Evolutionary conservation across 2,888 invertebrate genomes (phyloP).

Genomic region (Andrena flavipes): DNA sequence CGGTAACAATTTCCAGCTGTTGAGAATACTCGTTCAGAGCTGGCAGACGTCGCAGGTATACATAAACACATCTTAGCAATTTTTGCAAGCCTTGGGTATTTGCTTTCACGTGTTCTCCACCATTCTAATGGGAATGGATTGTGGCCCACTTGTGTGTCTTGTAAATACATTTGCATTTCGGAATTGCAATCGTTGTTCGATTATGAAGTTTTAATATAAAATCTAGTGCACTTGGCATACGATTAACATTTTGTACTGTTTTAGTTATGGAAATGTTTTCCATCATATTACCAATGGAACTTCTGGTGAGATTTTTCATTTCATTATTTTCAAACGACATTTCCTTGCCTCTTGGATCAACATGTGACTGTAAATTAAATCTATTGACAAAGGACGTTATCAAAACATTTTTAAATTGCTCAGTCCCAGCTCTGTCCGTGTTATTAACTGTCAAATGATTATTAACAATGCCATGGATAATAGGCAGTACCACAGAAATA

Average conservation of each 20-base stretch:
- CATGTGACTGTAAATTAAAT: not conserved
- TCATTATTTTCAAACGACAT: conserved; percentile 2
- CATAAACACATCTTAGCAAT: too few relatives aligned
- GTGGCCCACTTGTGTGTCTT: too few relatives aligned
- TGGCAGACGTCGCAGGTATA: too few relatives aligned
- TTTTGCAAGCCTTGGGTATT: too few relatives aligned
- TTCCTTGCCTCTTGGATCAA: conserved; percentile 8
- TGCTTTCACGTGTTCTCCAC: too few relatives aligned
- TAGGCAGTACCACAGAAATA: not conserved
- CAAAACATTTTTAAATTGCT: conserved; percentile 10
- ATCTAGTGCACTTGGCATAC: not conserved
- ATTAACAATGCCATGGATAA: not conserved
- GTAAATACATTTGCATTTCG: too few relatives aligned
- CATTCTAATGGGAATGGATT: too few relatives aligned
- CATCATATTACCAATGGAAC: not conserved
- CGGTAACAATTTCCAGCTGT: too few relatives aligned
- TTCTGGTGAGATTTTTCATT: too few relatives aligned
- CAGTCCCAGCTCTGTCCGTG: not conserved
- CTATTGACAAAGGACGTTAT: not conserved
- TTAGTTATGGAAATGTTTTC: not conserved
- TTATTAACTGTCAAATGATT: not conserved
- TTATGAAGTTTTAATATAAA: too few relatives aligned
- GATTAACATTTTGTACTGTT: not conserved
- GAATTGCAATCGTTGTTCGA: too few relatives aligned
- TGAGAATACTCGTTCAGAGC: too few relatives aligned